Evolutionary conservation across 2,113 vertebrate genomes (phyloP).

Genomic region (Pleuronectes platessa): DNA sequence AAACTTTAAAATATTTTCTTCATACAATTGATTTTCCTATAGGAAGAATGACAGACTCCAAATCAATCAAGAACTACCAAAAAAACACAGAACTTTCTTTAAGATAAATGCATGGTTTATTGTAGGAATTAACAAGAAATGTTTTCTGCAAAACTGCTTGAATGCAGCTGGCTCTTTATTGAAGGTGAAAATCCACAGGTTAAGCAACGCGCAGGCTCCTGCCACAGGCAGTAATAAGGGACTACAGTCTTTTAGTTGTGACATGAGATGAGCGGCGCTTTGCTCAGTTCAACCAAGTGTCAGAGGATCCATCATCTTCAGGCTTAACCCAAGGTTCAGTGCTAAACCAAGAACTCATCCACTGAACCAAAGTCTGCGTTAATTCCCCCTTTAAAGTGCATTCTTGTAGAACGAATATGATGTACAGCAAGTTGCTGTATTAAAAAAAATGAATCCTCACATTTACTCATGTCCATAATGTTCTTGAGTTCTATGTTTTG

Average conservation of each 20-base stretch:
- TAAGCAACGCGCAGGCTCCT: slow-evolving; percentile 58
- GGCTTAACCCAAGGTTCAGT: slow-evolving; percentile 34
- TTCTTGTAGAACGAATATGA: slow-evolving; percentile 36
- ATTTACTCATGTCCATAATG: slow-evolving; percentile 12
- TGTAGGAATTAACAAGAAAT: slow-evolving; percentile 56
- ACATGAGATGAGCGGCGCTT: slow-evolving; percentile 44
- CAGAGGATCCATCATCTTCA: slow-evolving; percentile 44
- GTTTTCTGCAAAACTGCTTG: slow-evolving; percentile 53
- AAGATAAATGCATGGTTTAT: slow-evolving; percentile 74
- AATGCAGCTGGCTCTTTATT: slow-evolving; percentile 72
- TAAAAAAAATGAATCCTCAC: slow-evolving; percentile 15
- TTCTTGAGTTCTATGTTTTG: slow-evolving; percentile 33
- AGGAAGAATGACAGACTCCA: too few relatives aligned
- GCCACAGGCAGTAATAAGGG: slow-evolving; percentile 52
- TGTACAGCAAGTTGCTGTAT: slow-evolving; percentile 28
- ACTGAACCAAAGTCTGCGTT: slow-evolving; percentile 52
- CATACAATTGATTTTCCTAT: too few relatives aligned
- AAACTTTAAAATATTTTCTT: too few relatives aligned
- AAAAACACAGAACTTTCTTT: slow-evolving; percentile 29
- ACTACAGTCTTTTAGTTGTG: slow-evolving; percentile 43
- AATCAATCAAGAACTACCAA: background rate
- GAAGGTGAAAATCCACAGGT: slow-evolving; percentile 82
- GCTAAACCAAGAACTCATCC: slow-evolving; percentile 32
- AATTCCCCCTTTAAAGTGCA: slow-evolving; percentile 61
- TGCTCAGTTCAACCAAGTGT: slow-evolving; percentile 48